Conservation (phyloP, 2,888 invertebrate genomes). For the Andrena fulva region DNA sequence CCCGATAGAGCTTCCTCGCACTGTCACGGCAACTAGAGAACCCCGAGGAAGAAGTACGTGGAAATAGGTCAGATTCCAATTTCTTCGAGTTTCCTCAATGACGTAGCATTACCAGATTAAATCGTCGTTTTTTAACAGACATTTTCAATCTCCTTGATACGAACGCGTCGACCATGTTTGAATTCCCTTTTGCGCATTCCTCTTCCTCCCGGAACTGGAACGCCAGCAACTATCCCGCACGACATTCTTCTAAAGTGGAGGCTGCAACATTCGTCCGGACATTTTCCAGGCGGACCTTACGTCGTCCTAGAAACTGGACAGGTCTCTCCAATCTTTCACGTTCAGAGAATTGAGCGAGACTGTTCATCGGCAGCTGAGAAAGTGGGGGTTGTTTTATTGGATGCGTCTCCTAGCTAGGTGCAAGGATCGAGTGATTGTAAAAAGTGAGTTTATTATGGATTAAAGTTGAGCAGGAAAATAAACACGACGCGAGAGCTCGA, state of each 20-base stretch:
- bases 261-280: constrained; percentile 23
- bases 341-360: not conserved
- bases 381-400: not conserved
- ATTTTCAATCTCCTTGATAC: constrained; percentile 67
- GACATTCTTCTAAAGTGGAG: constrained; percentile 30
- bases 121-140: constrained; percentile 72
- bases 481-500: no score
- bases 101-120: constrained; percentile 67
- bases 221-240: constrained; percentile 53
- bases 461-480: no score
- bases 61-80: constrained; percentile 42
- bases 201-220: constrained; percentile 45
- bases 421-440: not conserved
- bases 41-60: not conserved
- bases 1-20: not conserved
- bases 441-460: no score
- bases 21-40: not conserved
- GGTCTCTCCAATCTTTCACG: not conserved
- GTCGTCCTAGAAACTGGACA: not conserved
- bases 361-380: not conserved
- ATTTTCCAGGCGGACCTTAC: constrained; percentile 2
- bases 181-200: constrained; percentile 26
- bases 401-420: not conserved
- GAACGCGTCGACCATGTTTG: constrained; percentile 36
- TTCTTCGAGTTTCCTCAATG: constrained; percentile 61